phyloP scores from a whole-genome alignment of 2,113 vertebrate genomes.

The Nymphicus hollandicus region DNA sequence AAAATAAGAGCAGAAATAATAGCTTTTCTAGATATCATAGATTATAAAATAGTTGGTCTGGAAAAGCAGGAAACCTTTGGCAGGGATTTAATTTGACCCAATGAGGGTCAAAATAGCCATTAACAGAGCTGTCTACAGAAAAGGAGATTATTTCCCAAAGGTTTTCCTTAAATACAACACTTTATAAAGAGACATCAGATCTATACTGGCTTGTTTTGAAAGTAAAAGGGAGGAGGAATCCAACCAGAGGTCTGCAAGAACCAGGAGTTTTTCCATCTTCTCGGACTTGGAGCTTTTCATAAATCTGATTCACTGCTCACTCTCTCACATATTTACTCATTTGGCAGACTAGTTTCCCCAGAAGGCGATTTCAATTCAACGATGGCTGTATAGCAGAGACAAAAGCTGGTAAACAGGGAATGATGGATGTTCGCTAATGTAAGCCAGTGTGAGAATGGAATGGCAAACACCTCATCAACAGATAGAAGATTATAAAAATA shows the following conservation, averaged over 20 bases:
- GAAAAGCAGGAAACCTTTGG: background rate
- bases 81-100: background rate
- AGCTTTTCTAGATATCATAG: background rate
- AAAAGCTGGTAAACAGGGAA: conserved; percentile 21
- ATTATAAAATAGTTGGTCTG: background rate
- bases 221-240: background rate
- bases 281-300: background rate
- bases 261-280: background rate
- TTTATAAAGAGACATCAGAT: background rate
- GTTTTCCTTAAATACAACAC: background rate
- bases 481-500: conserved; percentile 6
- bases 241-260: background rate
- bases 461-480: conserved; percentile 18
- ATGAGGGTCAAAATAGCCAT: conserved; percentile 10
- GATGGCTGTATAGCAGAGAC: conserved; percentile 32
- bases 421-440: background rate
- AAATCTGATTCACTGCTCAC: conserved; percentile 10
- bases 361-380: conserved; percentile 34
- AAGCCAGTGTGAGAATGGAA: conserved; percentile 39
- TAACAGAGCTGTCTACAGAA: background rate
- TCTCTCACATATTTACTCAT: conserved; percentile 32
- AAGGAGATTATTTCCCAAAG: background rate
- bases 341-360: conserved; percentile 38
- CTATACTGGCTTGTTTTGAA: background rate
- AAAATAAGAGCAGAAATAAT: background rate